phyloP scores from a whole-genome alignment of 2,888 invertebrate species.

The Macrosiphum euphorbiae region DNA sequence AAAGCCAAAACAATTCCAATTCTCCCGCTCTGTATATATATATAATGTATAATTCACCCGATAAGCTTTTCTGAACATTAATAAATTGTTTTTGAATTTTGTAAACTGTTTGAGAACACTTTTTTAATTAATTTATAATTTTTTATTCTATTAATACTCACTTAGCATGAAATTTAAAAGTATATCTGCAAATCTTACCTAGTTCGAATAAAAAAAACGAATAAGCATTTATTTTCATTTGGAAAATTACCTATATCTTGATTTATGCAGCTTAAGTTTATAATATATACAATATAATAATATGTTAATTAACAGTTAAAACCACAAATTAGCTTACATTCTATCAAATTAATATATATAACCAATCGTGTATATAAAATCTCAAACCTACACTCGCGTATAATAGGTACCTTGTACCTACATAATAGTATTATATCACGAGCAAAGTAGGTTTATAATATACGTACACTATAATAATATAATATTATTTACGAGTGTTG shows the following conservation, averaged over 20 bases:
- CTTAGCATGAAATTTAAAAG: background rate
- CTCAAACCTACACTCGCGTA: background rate
- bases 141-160: background rate
- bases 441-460: background rate
- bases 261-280: background rate
- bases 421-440: background rate
- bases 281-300: background rate
- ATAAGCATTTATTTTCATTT: background rate
- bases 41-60: conserved; percentile 26
- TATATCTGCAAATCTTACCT: background rate
- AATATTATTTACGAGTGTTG: background rate
- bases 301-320: background rate
- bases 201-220: background rate
- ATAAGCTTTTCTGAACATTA: conserved; percentile 36
- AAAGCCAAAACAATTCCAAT: conserved; percentile 42
- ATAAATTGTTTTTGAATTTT: conserved; percentile 34
- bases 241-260: background rate
- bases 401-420: background rate
- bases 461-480: background rate
- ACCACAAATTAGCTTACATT: background rate
- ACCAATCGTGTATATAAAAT: background rate
- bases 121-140: background rate
- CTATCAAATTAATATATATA: background rate
- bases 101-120: background rate
- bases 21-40: background rate